Evolutionary conservation across 2,888 invertebrate species (phyloP).

Genomic region (Anagyrus pseudococci): DNA sequence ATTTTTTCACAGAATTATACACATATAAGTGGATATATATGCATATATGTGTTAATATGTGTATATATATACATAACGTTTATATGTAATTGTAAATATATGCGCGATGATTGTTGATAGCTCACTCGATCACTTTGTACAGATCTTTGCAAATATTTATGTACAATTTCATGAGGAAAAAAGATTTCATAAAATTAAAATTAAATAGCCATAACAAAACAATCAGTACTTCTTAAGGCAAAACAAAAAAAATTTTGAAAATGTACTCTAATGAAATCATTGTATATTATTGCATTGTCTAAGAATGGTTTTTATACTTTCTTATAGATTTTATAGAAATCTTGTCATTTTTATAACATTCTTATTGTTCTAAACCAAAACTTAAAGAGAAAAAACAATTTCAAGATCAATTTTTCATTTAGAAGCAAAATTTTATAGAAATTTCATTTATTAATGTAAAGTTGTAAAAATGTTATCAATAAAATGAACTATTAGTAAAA

Average conservation of each 20-base stretch:
- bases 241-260: constrained; percentile 18
- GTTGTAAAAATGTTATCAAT: no score
- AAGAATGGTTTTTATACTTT: constrained; percentile 35
- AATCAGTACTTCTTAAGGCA: constrained; percentile 26
- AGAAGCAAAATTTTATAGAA: constrained; percentile 18
- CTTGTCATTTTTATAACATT: constrained; percentile 31
- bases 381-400: no score
- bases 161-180: constrained; percentile 31
- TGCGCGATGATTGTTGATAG: constrained; percentile 23
- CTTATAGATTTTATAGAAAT: constrained; percentile 34
- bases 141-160: constrained; percentile 36
- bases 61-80: constrained; percentile 20
- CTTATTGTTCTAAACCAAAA: constrained; percentile 12
- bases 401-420: constrained; percentile 7
- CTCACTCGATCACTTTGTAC: constrained; percentile 34
- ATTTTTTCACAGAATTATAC: constrained; percentile 11
- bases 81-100: constrained; percentile 36
- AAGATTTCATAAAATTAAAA: constrained; percentile 25
- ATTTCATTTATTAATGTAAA: constrained; percentile 19
- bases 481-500: constrained; percentile 11
- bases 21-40: no score
- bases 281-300: constrained; percentile 33
- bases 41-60: constrained; percentile 16
- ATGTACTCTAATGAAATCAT: constrained; percentile 24
- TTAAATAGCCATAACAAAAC: constrained; percentile 25